A percentile compares a stretch with the other conserved stretches of the same genome.
Evolutionary conservation across 2,113 vertebrate species (phyloP).

Genomic region (Macquaria ambigua): DNA sequence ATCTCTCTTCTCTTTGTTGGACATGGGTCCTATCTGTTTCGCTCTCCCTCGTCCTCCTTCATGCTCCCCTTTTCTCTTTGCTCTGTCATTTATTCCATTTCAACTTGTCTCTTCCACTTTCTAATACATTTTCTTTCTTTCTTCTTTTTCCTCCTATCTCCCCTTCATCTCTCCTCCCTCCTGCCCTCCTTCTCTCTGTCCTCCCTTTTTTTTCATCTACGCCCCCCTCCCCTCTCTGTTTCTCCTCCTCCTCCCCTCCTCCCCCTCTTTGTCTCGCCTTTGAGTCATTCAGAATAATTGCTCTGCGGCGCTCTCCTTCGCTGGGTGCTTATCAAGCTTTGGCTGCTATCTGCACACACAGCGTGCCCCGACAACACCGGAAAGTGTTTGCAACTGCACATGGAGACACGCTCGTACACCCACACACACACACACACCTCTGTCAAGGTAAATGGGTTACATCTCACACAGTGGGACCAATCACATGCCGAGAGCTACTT

Average conservation of each 20-base stretch:
- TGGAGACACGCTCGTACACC: not conserved
- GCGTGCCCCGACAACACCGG: slow-evolving; percentile 13
- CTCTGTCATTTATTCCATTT: not conserved
- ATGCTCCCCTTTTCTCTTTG: not conserved
- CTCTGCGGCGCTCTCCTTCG: slow-evolving; percentile 31
- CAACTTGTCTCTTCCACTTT: slow-evolving; percentile 14
- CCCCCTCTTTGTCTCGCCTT: slow-evolving; percentile 31
- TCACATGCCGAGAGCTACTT: slow-evolving; percentile 10
- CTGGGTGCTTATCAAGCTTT: slow-evolving; percentile 50
- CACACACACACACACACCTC: not conserved
- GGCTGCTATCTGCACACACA: slow-evolving; percentile 47
- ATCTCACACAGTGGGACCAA: slow-evolving; percentile 16
- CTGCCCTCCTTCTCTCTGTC: not conserved
- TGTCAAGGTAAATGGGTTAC: slow-evolving; percentile 1
- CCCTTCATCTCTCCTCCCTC: not conserved
- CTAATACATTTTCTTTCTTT: not conserved
- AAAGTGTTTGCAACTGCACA: slow-evolving; percentile 35
- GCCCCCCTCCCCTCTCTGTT: not conserved
- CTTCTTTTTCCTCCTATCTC: not conserved
- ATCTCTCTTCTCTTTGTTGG: slow-evolving; percentile 9
- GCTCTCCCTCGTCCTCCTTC: not conserved
- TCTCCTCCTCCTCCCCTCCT: not conserved
- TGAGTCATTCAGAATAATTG: slow-evolving; percentile 67
- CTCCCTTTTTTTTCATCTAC: not conserved
- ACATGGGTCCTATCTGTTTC: slow-evolving; percentile 16